Evolutionary conservation across 2,113 vertebrate species (phyloP), one percentile per base, ranked within the genome.

Genomic region (Campylorhamphus procurvoides): DNA sequence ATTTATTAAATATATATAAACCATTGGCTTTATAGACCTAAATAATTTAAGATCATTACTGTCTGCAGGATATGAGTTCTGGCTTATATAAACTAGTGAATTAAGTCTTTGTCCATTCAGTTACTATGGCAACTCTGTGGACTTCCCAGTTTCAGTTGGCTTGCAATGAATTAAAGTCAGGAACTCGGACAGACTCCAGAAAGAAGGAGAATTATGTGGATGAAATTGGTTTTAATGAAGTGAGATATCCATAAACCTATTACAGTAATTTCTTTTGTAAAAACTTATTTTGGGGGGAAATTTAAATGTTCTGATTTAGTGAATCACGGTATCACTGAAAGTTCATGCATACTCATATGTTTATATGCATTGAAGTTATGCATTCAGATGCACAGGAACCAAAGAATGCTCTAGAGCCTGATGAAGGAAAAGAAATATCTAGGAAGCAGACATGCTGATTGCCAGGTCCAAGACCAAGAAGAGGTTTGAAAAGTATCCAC

Each of bases 1-100:
- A 66, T 89, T 95, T 95, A 72, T 76, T 47, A 97, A 87, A 90
- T 90, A 91, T 76, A 89, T 77, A 73, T 74, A 86, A 86, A 72
- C 68, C 40, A 87, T 78, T 56, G 56, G 74, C 37, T 78, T 90
- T 46, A 63, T 72, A 92, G 9, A 68, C 7, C 46, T 95, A 92
- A 92, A 95, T 86, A 55, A 94, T 93, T 93, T 68, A 96, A 91
- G 31, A 50, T 50, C 29, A 81, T 87, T 96, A 37, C 47, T 82
- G 14, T 82, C 67, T 73, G 28, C 68, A 84, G 64, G 81, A 88
- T 94, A 84, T 95, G 76, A 81, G 52, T 84, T 92, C 76, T 78
- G 52, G 50, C 60, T 87, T 93, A 52, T 39, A 80, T 39, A 95
- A 94, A 94, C 85, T 55, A 52, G 39, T 81, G 85, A 93, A 90